These are phyloP conservation scores for Troides helena DNA, from an alignment of 2,888 invertebrate species.

Conservation along the genomic window DNA sequence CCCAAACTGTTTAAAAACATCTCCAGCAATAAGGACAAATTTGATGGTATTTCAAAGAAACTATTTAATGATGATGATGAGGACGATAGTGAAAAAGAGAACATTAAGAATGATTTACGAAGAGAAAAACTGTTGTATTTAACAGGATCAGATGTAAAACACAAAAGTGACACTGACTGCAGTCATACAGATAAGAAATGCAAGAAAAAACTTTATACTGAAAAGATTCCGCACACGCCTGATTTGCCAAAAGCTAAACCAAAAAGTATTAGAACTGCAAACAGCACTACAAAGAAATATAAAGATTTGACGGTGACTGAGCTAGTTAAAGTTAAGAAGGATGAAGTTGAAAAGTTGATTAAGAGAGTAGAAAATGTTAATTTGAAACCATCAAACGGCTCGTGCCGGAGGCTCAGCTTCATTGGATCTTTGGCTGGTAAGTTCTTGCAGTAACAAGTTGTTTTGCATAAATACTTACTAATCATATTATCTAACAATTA, in stretches of 20 bases:
- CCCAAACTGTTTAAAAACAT: constrained; percentile 65
- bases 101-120: constrained; percentile 52
- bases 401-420: constrained; percentile 64
- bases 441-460: neutral
- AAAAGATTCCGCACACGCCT: constrained; percentile 58
- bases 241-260: constrained; percentile 50
- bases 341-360: constrained; percentile 44
- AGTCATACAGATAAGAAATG: constrained; percentile 54
- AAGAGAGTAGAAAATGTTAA: constrained; percentile 50
- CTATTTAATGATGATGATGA: constrained; percentile 57
- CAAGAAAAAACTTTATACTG: constrained; percentile 67
- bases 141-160: constrained; percentile 60
- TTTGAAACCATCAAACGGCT: constrained; percentile 42
- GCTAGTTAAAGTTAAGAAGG: constrained; percentile 55
- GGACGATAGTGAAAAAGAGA: constrained; percentile 60
- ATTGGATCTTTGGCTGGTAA: constrained; percentile 80
- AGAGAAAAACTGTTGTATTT: constrained; percentile 57
- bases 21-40: constrained; percentile 49
- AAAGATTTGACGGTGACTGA: constrained; percentile 66
- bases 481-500: neutral
- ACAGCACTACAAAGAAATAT: constrained; percentile 57
- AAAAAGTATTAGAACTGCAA: constrained; percentile 44
- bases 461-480: too few relatives aligned
- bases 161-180: constrained; percentile 40
- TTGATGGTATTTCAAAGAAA: constrained; percentile 57